Evolutionary conservation across 2,797 vertebrate species (phyloP).

Genomic region (Gymnocypris eckloni): DNA sequence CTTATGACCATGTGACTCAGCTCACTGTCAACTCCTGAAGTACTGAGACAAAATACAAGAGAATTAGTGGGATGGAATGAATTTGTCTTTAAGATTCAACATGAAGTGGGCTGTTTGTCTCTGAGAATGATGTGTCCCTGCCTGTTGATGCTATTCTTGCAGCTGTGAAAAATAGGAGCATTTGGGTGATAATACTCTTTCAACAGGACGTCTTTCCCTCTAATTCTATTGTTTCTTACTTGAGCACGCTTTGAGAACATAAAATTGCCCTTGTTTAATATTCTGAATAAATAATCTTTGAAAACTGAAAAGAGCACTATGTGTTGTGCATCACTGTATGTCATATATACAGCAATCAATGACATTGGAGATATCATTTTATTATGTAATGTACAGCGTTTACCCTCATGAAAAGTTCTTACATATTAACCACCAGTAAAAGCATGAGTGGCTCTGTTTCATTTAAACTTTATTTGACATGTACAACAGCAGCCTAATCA

Average conservation of each 20-base stretch:
- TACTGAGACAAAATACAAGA: conserved; percentile 25
- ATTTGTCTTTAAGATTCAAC: conserved; percentile 29
- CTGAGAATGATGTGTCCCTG: conserved; percentile 5
- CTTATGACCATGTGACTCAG: conserved; percentile 26
- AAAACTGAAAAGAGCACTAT: background rate
- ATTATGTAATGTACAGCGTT: background rate
- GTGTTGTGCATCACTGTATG: background rate
- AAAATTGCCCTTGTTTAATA: background rate
- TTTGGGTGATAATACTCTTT: background rate
- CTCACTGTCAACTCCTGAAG: conserved; percentile 28
- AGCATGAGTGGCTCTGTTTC: background rate
- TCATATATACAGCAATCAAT: background rate
- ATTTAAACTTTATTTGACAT: no score
- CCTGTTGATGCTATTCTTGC: conserved; percentile 11
- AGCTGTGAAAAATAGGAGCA: conserved; percentile 27
- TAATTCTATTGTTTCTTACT: background rate
- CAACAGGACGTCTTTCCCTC: background rate
- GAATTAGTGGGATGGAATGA: conserved; percentile 38
- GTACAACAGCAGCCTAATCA: no score
- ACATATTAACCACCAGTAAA: background rate
- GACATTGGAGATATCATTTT: background rate
- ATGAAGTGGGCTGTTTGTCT: conserved; percentile 2
- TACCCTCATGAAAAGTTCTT: background rate
- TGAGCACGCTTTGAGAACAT: background rate
- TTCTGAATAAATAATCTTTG: background rate